Percentiles rank a stretch among this genome's conserved stretches.
Conservation (phyloP, 1,140 invertebrate species). For the Cheumatopsyche charites region DNA sequence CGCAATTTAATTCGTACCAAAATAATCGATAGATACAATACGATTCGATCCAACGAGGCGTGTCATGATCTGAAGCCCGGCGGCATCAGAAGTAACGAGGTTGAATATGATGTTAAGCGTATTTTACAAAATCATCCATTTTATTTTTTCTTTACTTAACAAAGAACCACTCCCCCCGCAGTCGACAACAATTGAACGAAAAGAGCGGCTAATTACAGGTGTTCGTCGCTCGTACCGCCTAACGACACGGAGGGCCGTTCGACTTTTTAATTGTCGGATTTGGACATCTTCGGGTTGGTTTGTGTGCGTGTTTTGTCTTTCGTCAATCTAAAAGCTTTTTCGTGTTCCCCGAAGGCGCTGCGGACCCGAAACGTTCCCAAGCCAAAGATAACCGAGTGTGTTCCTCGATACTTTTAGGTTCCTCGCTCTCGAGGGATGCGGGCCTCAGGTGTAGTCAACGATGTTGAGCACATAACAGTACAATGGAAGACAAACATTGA, state of each 20-base stretch:
- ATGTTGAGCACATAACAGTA: too few species aligned
- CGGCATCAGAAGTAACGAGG: background rate
- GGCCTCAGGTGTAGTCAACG: constrained; percentile 1
- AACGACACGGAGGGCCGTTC: background rate
- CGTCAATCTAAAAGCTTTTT: constrained; percentile 33
- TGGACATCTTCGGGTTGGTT: background rate
- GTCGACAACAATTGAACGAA: background rate
- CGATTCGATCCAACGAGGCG: background rate
- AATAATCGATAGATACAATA: too few species aligned
- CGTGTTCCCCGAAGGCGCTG: constrained; percentile 32
- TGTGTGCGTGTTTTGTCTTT: constrained; percentile 16
- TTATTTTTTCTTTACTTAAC: background rate
- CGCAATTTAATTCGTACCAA: too few species aligned
- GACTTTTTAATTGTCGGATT: constrained; percentile 14
- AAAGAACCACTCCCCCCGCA: background rate
- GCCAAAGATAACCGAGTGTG: constrained; percentile 16
- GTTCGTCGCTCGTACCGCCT: background rate
- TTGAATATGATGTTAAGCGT: background rate
- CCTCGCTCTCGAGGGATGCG: background rate
- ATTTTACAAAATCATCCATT: background rate
- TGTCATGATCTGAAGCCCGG: background rate
- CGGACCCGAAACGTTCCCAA: constrained; percentile 25
- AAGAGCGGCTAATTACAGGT: background rate
- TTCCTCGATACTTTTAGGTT: too few species aligned
- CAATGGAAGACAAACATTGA: too few species aligned